Conservation (phyloP, 2,113 vertebrate species). For the Dolichallabes microphthalmus region DNA sequence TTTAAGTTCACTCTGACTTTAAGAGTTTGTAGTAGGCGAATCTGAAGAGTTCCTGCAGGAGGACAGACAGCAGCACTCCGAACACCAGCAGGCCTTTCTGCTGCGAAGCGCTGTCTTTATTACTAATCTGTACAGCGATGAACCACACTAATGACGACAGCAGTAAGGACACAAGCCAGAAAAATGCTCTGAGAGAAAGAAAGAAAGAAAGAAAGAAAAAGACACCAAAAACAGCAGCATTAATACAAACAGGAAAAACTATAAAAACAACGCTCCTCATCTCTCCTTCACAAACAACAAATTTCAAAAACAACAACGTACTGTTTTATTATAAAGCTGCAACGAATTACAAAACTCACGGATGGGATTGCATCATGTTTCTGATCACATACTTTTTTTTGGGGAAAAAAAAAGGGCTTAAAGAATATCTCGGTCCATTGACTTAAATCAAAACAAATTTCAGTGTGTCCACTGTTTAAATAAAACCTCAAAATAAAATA, state of each 20-base stretch:
- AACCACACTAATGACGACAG: conserved; percentile 77
- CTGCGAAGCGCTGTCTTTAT: conserved; percentile 62
- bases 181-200: conserved; percentile 66
- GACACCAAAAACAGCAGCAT: background rate
- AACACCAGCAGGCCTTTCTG: conserved; percentile 78
- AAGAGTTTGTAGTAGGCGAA: conserved; percentile 75
- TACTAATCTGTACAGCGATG: conserved; percentile 70
- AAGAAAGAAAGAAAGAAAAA: background rate
- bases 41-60: conserved; percentile 74
- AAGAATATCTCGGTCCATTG: too few relatives aligned
- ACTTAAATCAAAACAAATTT: too few relatives aligned
- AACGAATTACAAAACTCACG: too few relatives aligned
- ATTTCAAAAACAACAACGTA: too few relatives aligned
- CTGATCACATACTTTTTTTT: too few relatives aligned
- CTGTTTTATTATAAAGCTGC: too few relatives aligned
- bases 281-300: background rate
- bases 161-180: conserved; percentile 77
- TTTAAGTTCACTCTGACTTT: conserved; percentile 68
- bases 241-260: background rate
- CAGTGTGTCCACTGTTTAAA: too few relatives aligned
- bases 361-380: too few relatives aligned
- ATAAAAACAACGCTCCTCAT: background rate
- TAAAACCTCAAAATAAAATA: too few relatives aligned
- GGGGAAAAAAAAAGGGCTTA: too few relatives aligned
- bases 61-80: conserved; percentile 73